Evolutionary conservation across 2,888 invertebrate species (phyloP).

Genomic region (Geotrupes spiniger): DNA sequence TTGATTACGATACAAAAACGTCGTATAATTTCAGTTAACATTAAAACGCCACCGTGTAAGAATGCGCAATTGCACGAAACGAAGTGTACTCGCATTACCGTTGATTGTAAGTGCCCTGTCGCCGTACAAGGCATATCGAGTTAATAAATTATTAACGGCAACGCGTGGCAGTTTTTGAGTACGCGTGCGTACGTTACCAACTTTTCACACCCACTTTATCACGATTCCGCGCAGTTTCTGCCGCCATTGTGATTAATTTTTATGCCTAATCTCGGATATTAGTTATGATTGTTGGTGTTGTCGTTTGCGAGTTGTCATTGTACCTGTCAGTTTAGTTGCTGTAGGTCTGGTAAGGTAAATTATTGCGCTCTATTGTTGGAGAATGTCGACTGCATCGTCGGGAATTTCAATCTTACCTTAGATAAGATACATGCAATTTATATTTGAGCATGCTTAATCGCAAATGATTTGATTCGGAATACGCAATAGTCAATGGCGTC

Average conservation of each 20-base stretch:
- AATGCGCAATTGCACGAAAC: not conserved
- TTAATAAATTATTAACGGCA: conserved; percentile 39
- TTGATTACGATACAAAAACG: too few species aligned
- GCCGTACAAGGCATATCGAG: conserved; percentile 36
- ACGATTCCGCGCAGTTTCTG: conserved; percentile 11
- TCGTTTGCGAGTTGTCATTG: conserved; percentile 16
- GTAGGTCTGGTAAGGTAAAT: conserved; percentile 25
- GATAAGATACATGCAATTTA: conserved; percentile 32
- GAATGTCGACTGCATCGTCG: conserved; percentile 25
- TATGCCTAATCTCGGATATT: conserved; percentile 6
- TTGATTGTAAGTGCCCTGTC: conserved; percentile 35
- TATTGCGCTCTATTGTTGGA: conserved; percentile 28
- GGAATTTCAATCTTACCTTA: conserved; percentile 29
- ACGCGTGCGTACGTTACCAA: conserved; percentile 32
- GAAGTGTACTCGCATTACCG: conserved; percentile 24
- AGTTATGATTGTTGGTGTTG: conserved; percentile 16
- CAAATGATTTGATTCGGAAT: conserved; percentile 11
- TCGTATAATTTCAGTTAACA: too few species aligned
- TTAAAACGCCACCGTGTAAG: not conserved
- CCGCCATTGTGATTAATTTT: conserved; percentile 16
- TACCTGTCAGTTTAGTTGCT: conserved; percentile 14
- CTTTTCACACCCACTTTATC: conserved; percentile 30
- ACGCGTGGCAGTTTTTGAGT: conserved; percentile 36
- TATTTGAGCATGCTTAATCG: conserved; percentile 25
- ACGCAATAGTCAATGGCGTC: too few species aligned